These are phyloP conservation scores for Belonocnema kinseyi DNA, from an alignment of 1,140 invertebrate genomes.

Conservation along the genomic window DNA sequence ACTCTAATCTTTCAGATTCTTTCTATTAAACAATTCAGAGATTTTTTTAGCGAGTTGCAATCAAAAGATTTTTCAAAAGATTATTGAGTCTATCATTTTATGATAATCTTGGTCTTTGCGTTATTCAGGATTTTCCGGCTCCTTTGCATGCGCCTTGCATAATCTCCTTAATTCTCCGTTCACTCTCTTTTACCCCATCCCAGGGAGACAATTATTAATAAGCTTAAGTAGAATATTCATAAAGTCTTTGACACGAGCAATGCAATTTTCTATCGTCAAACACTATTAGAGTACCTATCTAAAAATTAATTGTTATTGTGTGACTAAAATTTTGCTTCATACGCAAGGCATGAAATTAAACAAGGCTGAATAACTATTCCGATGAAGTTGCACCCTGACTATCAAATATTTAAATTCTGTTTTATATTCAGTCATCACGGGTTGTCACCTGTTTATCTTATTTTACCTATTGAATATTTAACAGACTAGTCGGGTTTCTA, in stretches of 20 bases:
- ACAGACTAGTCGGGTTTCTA: not conserved
- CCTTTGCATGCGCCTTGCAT: not conserved
- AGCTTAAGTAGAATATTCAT: slow-evolving; percentile 8
- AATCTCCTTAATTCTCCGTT: slow-evolving; percentile 12
- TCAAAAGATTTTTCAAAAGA: no score
- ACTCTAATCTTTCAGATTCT: no score
- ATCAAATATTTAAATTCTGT: no score
- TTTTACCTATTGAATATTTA: not conserved
- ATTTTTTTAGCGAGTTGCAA: no score
- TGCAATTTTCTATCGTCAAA: slow-evolving; percentile 14
- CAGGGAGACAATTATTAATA: not conserved
- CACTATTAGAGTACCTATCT: not conserved
- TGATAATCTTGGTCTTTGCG: no score
- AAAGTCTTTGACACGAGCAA: slow-evolving; percentile 1
- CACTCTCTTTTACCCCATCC: not conserved
- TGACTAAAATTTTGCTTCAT: not conserved
- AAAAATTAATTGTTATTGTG: not conserved
- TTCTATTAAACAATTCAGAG: no score
- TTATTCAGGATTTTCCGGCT: not conserved
- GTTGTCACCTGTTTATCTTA: no score
- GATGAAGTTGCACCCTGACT: no score
- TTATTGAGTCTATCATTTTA: no score
- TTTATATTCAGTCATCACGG: no score
- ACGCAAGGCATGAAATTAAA: not conserved
- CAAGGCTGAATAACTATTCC: no score